Base-by-base conservation (phyloP, 2,113 vertebrate genomes). In the Carollia perspicillata region DNA sequence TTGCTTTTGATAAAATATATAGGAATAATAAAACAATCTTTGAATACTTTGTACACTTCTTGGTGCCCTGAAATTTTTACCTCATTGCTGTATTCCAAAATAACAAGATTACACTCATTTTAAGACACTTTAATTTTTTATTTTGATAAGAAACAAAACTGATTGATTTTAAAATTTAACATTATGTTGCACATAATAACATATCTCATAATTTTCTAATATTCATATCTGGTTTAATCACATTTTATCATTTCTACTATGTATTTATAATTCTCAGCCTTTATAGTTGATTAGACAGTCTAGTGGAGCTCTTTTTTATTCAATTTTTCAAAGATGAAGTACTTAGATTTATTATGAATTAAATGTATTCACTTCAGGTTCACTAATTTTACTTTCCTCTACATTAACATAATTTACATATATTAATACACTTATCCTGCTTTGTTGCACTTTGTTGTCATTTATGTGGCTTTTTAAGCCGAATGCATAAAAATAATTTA, bases 331-430 rank as follows among this genome's bases (percentile, higher is more conserved):
- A 90, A 83, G 68, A 75, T 47, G 78, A 90, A 90, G 2, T 63
- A 58, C 0, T 94, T 74, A 20, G 26, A 60, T 84, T 93, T 78
- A 69, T 66, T 87, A 44, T 79, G 20, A 66, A 84, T 80, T 89
- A 49, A 58, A 33, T 78, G 69, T 33, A 78, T 93, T 90, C 40
- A 40, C 35, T 86, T 88, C 26, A 74, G 83, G 17, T 33, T 78
- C 74, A 47, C 30, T 11, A 44, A 17, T 28, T 95, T 94, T 92
- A 18, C 10, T 94, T 97, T 90, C 79, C 20, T 68, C 33, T 35
- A 42, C 37, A 77, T 84, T 84, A 79, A 44, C n/a, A 30, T 65
- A 74, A n/a, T 90, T 95, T 88, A 74, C 71, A 88, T 37, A 84
- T 49, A 71, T 83, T 80, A 87, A 26, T 92, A 8, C 53, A 40